Evolutionary conservation across 2,888 invertebrate genomes (phyloP), one percentile per base, ranked within the genome.

Genomic region (Tanytarsus gracilentus): DNA sequence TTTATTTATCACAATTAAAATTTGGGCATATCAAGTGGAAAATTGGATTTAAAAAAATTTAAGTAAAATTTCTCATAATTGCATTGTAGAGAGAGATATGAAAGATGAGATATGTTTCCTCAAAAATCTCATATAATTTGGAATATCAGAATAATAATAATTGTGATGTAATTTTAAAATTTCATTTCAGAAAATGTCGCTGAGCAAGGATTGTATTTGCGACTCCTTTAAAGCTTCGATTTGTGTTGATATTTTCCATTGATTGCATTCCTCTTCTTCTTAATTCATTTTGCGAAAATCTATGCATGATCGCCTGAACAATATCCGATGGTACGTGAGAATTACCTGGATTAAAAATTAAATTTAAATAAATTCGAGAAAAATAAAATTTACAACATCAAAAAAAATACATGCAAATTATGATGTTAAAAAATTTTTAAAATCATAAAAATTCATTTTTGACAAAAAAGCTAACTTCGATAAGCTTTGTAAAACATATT

Each of bases 291-390:
- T 79, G 77, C 64, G 81, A 75, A 64, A 82, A 80, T 62, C 85
- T 79, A 65, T 86, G 82, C 80, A 86, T 85, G 67, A 88, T 86
- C 72, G 86, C 86, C 72, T 85, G 85, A 71, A 87, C 87, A 76
- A 88, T 86, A 72, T 82, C 82, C 68, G 87, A 87, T 63, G 86
- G 86, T 77, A 83, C 79, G 77, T 85, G 84, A 63, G 85, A 85
- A 75, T 85, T 83, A 58, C 56, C 58, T 55, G 33, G 33, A 30
- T 44, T 27, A 40, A 44, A 16, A 39, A 30, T 25, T 27, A n/a
- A 49, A 33, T 33, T 44, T 49, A 59, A 60, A 30, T 8, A 58
- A 58, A 44, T 26, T 16, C 11, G 2, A 40, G n/a, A 29, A 21
- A 26, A 4, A 51, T 8, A 18, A 60, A 50, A 3, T 7, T 18